Base-by-base conservation (phyloP, 2,797 vertebrate species). In the Phalloptychus januarius region DNA sequence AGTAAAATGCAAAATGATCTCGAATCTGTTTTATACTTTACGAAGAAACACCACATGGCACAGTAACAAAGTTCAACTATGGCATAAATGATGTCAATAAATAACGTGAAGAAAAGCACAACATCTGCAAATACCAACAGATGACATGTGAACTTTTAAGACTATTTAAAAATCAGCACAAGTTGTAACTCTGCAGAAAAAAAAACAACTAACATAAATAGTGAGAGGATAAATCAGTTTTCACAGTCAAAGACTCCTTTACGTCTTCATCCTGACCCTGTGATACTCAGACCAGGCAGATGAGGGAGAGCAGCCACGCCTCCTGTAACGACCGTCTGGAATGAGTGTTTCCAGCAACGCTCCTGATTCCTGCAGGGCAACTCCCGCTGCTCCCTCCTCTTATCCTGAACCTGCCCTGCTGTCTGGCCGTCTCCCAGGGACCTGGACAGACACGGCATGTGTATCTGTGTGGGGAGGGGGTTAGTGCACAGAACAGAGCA, bases 11-110 rank as follows among this genome's bases (percentile, higher is more conserved):
- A 40, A 58, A 20, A n/a, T 50, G 38, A 8, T 25, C 7, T 28
- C 52, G 28, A 28, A 31, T 61, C 25, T 69, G 45, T 36, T 69
- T 75, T 71, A 42, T 28, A 71, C 8, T 56, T 10, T 46, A 79
- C 11, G 5, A 67, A 74, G 23, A 36, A 71, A 87, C 79, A 78
- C 23, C 56, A 76, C 65, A 28, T 3, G 69, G 15, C 61, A 78
- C 52, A 77, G 65, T 56, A 79, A 83, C 61, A 16, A 79, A 67
- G 67, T 75, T 83, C 7, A 88, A 82, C 83, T 61, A 75, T 84
- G 82, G 40, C 77, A 90, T 82, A 81, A 85, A 82, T 61, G 0
- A 87, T 38, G 36, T 81, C 16, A 84, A 86, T 87, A 92, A 89
- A 89, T 88, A 93, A 77, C n/a, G 75, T 36, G 48, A 33, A 83